A percentile compares a stretch with the other conserved stretches of the same genome.
These are phyloP conservation scores for Euplagia quadripunctaria DNA, from an alignment of 2,888 invertebrate genomes.

Conservation along the genomic window DNA sequence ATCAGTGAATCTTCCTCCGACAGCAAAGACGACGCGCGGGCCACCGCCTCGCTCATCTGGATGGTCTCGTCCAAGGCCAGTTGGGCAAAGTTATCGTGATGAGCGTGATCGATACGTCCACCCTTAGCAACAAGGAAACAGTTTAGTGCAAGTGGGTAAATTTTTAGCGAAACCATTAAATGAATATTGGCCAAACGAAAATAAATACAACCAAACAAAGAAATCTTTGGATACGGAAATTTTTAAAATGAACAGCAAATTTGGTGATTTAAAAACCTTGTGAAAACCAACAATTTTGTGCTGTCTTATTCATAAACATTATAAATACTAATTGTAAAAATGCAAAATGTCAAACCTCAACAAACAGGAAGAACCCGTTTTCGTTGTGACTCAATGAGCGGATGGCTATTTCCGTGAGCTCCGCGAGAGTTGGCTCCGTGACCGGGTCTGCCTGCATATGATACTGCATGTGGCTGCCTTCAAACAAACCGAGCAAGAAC, in stretches of 20 bases:
- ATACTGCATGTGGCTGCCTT: constrained; percentile 89
- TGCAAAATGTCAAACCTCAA: constrained; percentile 75
- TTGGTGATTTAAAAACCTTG: too few species aligned
- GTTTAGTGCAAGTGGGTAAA: neutral
- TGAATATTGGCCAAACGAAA: neutral
- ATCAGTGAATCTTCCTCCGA: constrained; percentile 90
- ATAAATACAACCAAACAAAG: neutral
- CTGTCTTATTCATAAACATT: neutral
- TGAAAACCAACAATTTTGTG: too few species aligned
- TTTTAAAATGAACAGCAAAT: too few species aligned
- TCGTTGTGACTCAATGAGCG: constrained; percentile 88
- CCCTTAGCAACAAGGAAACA: constrained; percentile 58
- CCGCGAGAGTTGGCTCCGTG: constrained; percentile 81
- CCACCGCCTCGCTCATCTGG: constrained; percentile 88
- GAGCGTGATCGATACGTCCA: constrained; percentile 90
- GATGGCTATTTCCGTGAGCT: constrained; percentile 88
- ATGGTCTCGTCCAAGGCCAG: constrained; percentile 90
- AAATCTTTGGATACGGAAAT: too few species aligned
- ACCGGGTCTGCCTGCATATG: constrained; percentile 85
- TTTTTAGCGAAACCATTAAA: neutral
- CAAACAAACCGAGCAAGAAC: constrained; percentile 89
- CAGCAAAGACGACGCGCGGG: constrained; percentile 74
- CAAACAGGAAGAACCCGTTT: constrained; percentile 93
- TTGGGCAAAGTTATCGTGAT: constrained; percentile 88
- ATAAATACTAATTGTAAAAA: too few species aligned